Percentiles rank a stretch among this genome's conserved stretches.
These are phyloP conservation scores for Trisateles emortualis DNA, from an alignment of 2,888 invertebrate genomes.

Conservation along the genomic window DNA sequence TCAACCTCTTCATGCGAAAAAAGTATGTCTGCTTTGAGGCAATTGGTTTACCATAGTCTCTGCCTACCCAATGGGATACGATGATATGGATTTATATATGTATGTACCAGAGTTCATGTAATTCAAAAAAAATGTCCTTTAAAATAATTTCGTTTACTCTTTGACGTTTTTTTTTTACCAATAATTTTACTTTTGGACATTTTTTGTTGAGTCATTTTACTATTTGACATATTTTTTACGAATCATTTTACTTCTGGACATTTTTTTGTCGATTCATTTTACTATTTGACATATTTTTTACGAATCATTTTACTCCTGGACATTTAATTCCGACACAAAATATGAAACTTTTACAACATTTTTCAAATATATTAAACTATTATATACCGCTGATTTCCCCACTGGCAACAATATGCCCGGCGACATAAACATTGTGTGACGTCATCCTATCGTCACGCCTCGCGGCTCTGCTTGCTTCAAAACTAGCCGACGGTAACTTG, in stretches of 20 bases:
- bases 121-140: too few species aligned
- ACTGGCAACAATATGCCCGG: slow-evolving; percentile 72
- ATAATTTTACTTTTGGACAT: too few species aligned
- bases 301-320: neutral
- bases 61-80: too few species aligned
- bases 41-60: too few species aligned
- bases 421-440: slow-evolving; percentile 70
- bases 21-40: too few species aligned
- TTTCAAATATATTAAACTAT: neutral
- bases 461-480: slow-evolving; percentile 58
- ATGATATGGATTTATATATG: too few species aligned
- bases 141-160: too few species aligned
- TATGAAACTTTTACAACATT: neutral
- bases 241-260: neutral
- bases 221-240: too few species aligned
- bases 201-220: too few species aligned
- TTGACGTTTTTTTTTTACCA: too few species aligned
- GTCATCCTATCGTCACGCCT: slow-evolving; percentile 65
- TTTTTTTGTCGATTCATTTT: neutral
- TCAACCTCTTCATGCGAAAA: too few species aligned
- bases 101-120: too few species aligned
- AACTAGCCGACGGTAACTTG: slow-evolving; percentile 70
- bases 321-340: neutral
- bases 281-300: neutral
- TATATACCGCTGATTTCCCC: slow-evolving; percentile 49